These are phyloP conservation scores for Pollimyrus isidori DNA, from an alignment of 2,113 vertebrate genomes.

Conservation along the genomic window DNA sequence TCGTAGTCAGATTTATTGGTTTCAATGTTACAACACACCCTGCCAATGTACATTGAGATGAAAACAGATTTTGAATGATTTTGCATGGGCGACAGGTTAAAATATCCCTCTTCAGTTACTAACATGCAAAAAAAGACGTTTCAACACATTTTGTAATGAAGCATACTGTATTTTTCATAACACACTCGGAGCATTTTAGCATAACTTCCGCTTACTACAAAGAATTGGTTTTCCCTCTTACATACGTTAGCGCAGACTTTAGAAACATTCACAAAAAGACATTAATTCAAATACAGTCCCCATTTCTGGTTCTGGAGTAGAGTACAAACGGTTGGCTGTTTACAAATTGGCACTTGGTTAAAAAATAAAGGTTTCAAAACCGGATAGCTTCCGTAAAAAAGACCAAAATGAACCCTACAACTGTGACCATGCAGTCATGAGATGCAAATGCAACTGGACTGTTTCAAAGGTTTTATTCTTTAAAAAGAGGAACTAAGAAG, in stretches of 20 bases:
- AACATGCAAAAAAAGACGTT: neutral
- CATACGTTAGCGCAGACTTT: neutral
- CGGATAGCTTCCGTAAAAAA: neutral
- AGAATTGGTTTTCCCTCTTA: neutral
- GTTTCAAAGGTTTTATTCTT: constrained; percentile 21
- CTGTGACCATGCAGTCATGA: constrained; percentile 59
- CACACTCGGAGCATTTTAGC: neutral
- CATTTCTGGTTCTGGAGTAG: neutral
- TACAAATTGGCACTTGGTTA: constrained; percentile 2
- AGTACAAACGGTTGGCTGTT: neutral
- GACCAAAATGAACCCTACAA: constrained; percentile 22
- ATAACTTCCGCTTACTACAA: neutral
- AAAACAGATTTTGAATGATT: constrained; percentile 46
- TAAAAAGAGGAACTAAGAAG: neutral
- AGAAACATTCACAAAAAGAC: neutral
- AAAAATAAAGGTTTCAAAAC: neutral
- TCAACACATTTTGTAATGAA: neutral
- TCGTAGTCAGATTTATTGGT: constrained; percentile 74
- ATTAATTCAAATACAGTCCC: neutral
- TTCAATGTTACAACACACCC: constrained; percentile 74
- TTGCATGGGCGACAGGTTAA: constrained; percentile 17
- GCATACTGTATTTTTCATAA: neutral
- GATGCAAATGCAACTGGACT: constrained; percentile 70
- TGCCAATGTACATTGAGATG: constrained; percentile 77
- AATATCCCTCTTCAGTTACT: neutral